Conservation (phyloP, 2,888 invertebrate genomes). For the Lasioglossum oenotherae region DNA sequence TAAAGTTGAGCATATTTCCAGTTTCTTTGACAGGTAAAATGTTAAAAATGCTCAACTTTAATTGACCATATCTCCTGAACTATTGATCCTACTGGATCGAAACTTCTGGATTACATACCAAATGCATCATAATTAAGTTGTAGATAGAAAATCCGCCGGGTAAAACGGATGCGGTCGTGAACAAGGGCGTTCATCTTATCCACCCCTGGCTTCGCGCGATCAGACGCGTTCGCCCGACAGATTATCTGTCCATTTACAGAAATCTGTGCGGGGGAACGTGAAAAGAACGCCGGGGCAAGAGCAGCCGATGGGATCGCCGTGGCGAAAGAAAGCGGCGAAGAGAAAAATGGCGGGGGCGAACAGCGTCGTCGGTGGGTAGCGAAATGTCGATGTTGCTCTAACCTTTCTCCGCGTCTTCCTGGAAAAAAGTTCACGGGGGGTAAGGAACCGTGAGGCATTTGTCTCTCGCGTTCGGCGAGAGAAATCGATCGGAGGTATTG, state of each 20-base stretch:
- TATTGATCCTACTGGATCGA: too few relatives aligned
- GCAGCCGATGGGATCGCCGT: slow-evolving; percentile 22
- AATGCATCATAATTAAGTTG: too few relatives aligned
- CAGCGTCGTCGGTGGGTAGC: slow-evolving; percentile 13
- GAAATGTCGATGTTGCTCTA: slow-evolving; percentile 60
- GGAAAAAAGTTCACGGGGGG: slow-evolving; percentile 63
- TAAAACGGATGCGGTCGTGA: neutral
- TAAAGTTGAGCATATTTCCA: too few relatives aligned
- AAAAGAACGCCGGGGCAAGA: slow-evolving; percentile 10
- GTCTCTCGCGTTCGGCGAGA: slow-evolving; percentile 63
- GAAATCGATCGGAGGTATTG: slow-evolving; percentile 66
- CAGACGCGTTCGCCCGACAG: slow-evolving; percentile 9
- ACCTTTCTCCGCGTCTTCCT: slow-evolving; percentile 59
- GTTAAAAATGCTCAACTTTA: too few relatives aligned
- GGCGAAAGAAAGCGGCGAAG: slow-evolving; percentile 36
- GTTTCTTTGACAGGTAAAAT: too few relatives aligned
- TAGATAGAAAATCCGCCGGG: neutral
- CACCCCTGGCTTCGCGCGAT: slow-evolving; percentile 11
- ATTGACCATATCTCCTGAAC: too few relatives aligned
- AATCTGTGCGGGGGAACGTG: slow-evolving; percentile 35
- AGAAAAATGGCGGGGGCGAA: slow-evolving; percentile 36
- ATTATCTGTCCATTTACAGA: slow-evolving; percentile 48
- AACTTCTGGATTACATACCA: too few relatives aligned
- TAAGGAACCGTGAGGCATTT: slow-evolving; percentile 61
- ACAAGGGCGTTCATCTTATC: neutral